Evolutionary conservation across 2,888 invertebrate genomes (phyloP).

Genomic region (Drosophila rubida): DNA sequence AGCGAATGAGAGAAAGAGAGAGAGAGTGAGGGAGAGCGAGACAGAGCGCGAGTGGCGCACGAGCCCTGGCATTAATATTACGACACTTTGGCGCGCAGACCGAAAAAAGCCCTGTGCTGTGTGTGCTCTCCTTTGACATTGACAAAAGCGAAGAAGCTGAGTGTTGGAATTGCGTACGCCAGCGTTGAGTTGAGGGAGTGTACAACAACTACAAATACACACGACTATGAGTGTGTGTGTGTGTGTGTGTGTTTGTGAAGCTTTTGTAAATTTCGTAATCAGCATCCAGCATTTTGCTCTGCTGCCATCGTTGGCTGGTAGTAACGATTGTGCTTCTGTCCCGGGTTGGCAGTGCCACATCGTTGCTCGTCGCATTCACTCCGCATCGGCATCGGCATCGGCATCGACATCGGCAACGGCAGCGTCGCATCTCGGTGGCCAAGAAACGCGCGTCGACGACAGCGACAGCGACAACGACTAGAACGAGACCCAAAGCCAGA

Average conservation of each 20-base stretch:
- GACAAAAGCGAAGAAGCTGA: conserved; percentile 52
- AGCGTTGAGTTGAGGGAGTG: conserved; percentile 23
- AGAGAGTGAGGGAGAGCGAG: conserved; percentile 9
- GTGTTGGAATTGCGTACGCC: conserved; percentile 11
- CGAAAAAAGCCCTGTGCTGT: conserved; percentile 7
- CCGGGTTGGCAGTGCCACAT: conserved; percentile 78
- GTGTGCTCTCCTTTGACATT: conserved; percentile 62
- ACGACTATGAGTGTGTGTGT: conserved; percentile 16
- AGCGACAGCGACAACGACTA: conserved; percentile 21
- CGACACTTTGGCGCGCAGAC: conserved; percentile 47
- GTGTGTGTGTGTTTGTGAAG: conserved; percentile 33
- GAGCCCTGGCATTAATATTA: conserved; percentile 41
- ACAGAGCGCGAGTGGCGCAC: conserved; percentile 28
- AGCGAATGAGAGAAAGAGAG: conserved; percentile 4
- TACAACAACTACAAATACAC: conserved; percentile 18
- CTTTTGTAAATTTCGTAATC: conserved; percentile 70
- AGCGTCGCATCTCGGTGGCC: conserved; percentile 37
- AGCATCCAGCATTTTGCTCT: conserved; percentile 48
- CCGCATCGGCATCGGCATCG: conserved; percentile 65
- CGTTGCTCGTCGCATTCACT: conserved; percentile 79
- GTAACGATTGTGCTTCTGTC: conserved; percentile 53
- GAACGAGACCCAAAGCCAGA: conserved; percentile 19
- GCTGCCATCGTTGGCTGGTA: conserved; percentile 33
- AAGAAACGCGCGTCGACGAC: conserved; percentile 57
- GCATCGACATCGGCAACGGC: conserved; percentile 51